Base-by-base conservation (phyloP, 35 echinoderm and acorn worm species). In the Apostichopus japonicus region DNA sequence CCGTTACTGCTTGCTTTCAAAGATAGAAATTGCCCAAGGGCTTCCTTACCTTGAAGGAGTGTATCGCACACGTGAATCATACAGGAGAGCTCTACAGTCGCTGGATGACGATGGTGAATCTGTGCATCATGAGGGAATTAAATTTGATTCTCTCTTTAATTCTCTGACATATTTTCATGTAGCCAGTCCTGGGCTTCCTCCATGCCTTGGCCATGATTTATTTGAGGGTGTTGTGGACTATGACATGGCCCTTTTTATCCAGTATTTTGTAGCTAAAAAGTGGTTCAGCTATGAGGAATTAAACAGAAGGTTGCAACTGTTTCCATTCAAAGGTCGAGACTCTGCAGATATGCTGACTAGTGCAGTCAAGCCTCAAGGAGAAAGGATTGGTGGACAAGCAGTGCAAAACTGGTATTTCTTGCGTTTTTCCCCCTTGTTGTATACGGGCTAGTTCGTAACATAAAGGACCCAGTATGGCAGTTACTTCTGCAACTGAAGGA, bases 201-300 rank as follows among this genome's bases (percentile, higher is more conserved):
- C 95, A 24, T 96, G 95, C 75, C 75, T 96, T 58, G 95, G 79
- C 9, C 95, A 96, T 89, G 95, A 96, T 55, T 75, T 96, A 6
- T 96, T 96, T 94, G 95, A 96, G 54, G 95, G 95, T 4, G 81
- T 96, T 33, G 95, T 96, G 15, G 52, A 77, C 6, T 94, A 87
- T 88, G 95, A 96, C 54, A 7, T 96, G 10, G 92, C 92, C 53
- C n/a, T 94, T 65, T 92, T 61, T 16, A 52, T 96, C 10, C 72
- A 75, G 10, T 91, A 94, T 51, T 92, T 96, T 65, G 65, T 96
- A 6, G 92, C 88, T 61, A 56, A 19, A 23, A 58, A 87, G 22
- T 96, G 89, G 95, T 96, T 96, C 67, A 88, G 92, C 2, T 92
- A 91, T 78, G 54, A 79, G 5, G 19, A 53, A 7, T 54, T 96